phyloP scores from a whole-genome alignment of 2,113 vertebrate genomes.

The Prunella fulvescens region DNA sequence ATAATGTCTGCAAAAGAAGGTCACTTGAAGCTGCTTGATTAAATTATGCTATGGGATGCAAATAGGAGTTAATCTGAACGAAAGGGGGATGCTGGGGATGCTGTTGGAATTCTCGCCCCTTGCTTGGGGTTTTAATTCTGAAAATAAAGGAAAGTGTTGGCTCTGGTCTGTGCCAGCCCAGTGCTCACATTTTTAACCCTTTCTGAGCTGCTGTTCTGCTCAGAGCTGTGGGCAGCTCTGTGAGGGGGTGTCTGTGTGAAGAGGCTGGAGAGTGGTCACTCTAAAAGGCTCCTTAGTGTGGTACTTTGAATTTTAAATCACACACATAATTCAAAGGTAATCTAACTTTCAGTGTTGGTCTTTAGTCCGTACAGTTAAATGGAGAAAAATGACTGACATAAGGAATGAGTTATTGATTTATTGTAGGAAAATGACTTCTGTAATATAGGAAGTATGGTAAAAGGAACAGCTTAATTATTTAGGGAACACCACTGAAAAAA shows the following conservation, averaged over 20 bases:
- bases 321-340: conserved; percentile 92
- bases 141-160: neutral
- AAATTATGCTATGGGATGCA: neutral
- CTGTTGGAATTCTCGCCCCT: neutral
- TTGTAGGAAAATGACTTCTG: conserved; percentile 76
- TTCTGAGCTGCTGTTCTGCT: conserved; percentile 50
- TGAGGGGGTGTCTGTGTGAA: conserved; percentile 70
- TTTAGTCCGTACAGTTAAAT: conserved; percentile 78
- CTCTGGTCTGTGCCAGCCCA: neutral
- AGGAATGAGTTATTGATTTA: conserved; percentile 81
- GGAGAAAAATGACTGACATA: conserved; percentile 81
- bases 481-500: conserved; percentile 73
- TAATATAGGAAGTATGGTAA: conserved; percentile 82
- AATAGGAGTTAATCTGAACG: neutral
- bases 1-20: neutral
- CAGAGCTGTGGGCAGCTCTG: conserved; percentile 61
- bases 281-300: conserved; percentile 83
- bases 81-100: neutral
- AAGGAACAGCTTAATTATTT: conserved; percentile 83
- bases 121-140: conserved; percentile 10
- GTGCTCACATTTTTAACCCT: neutral
- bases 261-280: conserved; percentile 80
- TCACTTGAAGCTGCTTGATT: neutral
- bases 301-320: conserved; percentile 98
- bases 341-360: conserved; percentile 84